phyloP scores from a whole-genome alignment of 1,140 invertebrate species.

The Agrilus planipennis region DNA sequence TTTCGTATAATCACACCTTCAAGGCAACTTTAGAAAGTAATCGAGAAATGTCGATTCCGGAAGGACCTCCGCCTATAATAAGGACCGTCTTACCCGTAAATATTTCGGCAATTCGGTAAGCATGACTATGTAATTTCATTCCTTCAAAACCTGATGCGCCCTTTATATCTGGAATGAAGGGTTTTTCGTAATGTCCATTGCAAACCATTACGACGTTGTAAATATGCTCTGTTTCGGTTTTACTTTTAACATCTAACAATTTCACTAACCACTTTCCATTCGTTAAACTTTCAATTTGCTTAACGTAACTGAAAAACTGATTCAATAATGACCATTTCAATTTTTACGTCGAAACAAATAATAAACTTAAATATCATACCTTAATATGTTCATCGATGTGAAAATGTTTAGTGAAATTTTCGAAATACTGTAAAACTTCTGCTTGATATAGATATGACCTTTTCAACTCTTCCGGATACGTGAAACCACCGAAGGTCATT shows the following conservation, averaged over 20 bases:
- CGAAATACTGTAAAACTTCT: neutral
- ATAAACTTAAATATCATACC: neutral
- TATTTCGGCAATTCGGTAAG: slow-evolving; percentile 46
- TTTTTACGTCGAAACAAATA: neutral
- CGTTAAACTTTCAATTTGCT: slow-evolving; percentile 7
- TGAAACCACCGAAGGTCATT: neutral
- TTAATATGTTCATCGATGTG: neutral
- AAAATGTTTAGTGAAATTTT: neutral
- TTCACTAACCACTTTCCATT: slow-evolving; percentile 1
- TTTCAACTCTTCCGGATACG: neutral
- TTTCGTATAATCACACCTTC: slow-evolving; percentile 11
- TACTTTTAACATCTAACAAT: neutral
- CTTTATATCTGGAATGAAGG: slow-evolving; percentile 43
- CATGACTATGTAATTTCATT: slow-evolving; percentile 49
- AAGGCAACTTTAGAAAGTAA: slow-evolving; percentile 14
- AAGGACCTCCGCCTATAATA: slow-evolving; percentile 52
- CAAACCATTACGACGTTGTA: slow-evolving; percentile 49
- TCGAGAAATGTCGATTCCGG: slow-evolving; percentile 52
- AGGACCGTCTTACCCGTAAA: slow-evolving; percentile 46
- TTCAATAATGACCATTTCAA: neutral
- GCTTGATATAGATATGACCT: neutral
- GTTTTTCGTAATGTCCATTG: slow-evolving; percentile 54
- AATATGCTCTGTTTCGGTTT: neutral
- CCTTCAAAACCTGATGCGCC: slow-evolving; percentile 47
- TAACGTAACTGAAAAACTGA: neutral